These are phyloP conservation scores for Drosophila arizonae DNA, from an alignment of 1,140 invertebrate genomes.

Conservation along the genomic window DNA sequence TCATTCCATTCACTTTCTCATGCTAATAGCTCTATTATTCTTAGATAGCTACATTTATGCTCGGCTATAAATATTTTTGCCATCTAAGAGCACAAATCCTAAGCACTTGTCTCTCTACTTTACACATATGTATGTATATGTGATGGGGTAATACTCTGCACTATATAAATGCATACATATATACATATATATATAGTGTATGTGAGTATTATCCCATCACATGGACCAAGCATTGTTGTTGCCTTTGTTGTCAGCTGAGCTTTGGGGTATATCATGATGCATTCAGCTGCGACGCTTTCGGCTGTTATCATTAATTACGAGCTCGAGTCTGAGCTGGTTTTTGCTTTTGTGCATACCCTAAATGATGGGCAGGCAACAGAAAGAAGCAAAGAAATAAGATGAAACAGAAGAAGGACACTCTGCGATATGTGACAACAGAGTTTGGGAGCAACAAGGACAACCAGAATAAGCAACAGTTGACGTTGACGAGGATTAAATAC, in stretches of 20 bases:
- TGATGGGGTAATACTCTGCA: too few relatives aligned
- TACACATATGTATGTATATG: too few relatives aligned
- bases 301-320: conserved; percentile 30
- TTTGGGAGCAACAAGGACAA: conserved; percentile 8
- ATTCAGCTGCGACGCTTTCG: conserved; percentile 2
- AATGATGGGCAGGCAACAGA: conserved; percentile 14
- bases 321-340: conserved; percentile 19
- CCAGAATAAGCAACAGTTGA: background rate
- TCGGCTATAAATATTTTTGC: background rate
- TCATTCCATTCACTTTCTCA: too few relatives aligned
- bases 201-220: background rate
- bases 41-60: background rate
- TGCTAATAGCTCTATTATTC: background rate
- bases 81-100: background rate
- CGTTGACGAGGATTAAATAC: conserved; percentile 4
- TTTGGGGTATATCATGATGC: background rate
- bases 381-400: background rate
- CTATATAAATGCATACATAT: too few relatives aligned
- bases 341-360: background rate
- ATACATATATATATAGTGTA: too few relatives aligned
- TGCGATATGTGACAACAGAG: conserved; percentile 18
- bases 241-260: background rate
- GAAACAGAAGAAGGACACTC: background rate
- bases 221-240: background rate
- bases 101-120: background rate